Conservation (phyloP, 2,888 invertebrate genomes). For the Thysanoteuthis rhombus region DNA sequence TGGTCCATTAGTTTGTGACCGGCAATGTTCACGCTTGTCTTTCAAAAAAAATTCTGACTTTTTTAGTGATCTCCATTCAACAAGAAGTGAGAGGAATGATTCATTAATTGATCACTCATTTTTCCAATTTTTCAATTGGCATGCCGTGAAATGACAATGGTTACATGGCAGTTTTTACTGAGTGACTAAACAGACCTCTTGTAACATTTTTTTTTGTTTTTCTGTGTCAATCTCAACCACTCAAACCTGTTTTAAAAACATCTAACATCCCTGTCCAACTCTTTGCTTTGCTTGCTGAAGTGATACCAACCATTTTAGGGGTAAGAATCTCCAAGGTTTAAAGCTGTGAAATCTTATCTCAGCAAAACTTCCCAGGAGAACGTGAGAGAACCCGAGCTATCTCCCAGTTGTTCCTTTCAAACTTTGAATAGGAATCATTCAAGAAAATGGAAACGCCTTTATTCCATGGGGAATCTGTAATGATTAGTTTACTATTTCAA, state of each 20-base stretch:
- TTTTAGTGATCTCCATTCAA: no score
- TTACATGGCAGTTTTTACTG: no score
- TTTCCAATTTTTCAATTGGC: no score
- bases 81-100: no score
- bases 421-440: not conserved
- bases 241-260: not conserved
- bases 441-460: not conserved
- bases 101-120: no score
- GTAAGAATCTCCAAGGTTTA: not conserved
- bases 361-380: not conserved
- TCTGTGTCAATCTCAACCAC: not conserved
- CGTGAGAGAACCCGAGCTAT: not conserved
- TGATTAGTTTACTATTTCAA: not conserved
- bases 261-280: not conserved
- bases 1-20: no score
- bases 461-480: not conserved
- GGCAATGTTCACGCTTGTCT: no score
- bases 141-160: no score
- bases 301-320: not conserved
- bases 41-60: no score
- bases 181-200: no score
- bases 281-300: not conserved
- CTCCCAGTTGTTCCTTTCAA: not conserved
- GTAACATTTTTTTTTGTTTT: not conserved
- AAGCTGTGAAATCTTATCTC: not conserved